phyloP scores from a whole-genome alignment of 2,113 vertebrate species.

The Aegithalos caudatus region DNA sequence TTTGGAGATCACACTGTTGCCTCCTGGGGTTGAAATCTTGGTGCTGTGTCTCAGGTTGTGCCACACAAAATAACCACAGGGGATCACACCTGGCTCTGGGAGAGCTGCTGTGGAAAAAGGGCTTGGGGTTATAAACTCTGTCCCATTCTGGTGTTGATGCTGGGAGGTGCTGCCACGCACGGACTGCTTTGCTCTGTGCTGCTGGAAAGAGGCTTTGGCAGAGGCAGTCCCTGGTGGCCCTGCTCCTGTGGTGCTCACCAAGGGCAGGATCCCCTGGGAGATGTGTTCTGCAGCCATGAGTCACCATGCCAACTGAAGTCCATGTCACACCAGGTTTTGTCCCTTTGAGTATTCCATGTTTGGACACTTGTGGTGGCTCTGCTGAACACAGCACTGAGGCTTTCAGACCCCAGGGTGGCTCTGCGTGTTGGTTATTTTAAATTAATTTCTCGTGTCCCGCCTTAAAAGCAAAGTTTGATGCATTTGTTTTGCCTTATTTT shows the following conservation, averaged over 20 bases:
- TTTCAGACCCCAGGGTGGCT: slow-evolving; percentile 34
- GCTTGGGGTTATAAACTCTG: neutral
- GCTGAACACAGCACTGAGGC: slow-evolving; percentile 36
- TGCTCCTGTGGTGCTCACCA: accelerated
- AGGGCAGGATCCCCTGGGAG: neutral
- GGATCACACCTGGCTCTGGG: neutral
- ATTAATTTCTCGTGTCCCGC: neutral
- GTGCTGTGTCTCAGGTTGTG: slow-evolving; percentile 4
- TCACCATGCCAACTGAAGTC: neutral
- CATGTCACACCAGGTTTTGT: neutral
- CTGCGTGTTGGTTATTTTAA: neutral
- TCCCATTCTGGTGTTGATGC: neutral
- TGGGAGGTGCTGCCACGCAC: neutral
- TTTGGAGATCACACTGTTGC: neutral
- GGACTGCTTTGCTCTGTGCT: neutral
- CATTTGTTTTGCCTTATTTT: slow-evolving; percentile 5
- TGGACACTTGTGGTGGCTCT: neutral
- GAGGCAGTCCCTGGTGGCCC: neutral
- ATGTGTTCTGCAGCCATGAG: neutral
- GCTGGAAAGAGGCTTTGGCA: neutral
- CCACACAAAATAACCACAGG: neutral
- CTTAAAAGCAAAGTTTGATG: slow-evolving; percentile 1
- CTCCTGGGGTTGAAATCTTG: slow-evolving; percentile 53
- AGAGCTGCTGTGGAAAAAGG: neutral
- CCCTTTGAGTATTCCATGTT: neutral